Base-by-base conservation (phyloP, 53 echinoderm and acorn worm genomes). In the Actinopyga echinites region DNA sequence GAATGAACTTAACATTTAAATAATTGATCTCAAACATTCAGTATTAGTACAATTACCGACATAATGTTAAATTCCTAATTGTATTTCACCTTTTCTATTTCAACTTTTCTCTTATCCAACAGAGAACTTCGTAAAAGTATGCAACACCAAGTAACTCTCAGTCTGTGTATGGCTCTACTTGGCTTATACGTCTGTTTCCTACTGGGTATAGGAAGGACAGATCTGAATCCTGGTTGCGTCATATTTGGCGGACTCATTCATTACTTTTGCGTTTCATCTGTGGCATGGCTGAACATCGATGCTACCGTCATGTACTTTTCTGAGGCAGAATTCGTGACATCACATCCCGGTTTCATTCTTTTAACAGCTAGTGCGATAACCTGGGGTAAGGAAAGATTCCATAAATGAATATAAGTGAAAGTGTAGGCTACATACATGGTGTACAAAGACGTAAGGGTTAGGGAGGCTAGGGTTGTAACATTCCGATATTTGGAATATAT, bases 261-360 rank as follows among this genome's bases (percentile, higher is more conserved):
- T 54, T 91, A 83, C 83, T 91, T 91, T 84, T 83, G 83, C 52
- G 59, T 91, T 36, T 69, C 91, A 24, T 74, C 91, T 25, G 17
- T 91, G 23, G 67, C 69, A 43, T 91, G 91, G 91, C 87, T 87
- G 91, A 84, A 65, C 5, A 83, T 91, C 3, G 83, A 91, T 15
- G 91, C 91, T 25, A 43, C 79, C 20, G 79, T 79, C 37, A 91
- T 87, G 87, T 91, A 91, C 49, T 49, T 87, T 10, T 78, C 75
- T 29, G 83, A 86, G 63, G 86, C 86, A 25, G 53, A 28, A 54
- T 64, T 87, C 31, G 42, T 87, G 25, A 65, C 82, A 60, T 69
- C 84, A 32, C 74, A 87, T 37, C 60, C 80, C 6, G 29, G 66
- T 25, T 28, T 57, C 57, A 87, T 91, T 53, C 33, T 87, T 66